phyloP scores from a whole-genome alignment of 2,888 invertebrate species.

The Vannuccia rotundouncinata region DNA sequence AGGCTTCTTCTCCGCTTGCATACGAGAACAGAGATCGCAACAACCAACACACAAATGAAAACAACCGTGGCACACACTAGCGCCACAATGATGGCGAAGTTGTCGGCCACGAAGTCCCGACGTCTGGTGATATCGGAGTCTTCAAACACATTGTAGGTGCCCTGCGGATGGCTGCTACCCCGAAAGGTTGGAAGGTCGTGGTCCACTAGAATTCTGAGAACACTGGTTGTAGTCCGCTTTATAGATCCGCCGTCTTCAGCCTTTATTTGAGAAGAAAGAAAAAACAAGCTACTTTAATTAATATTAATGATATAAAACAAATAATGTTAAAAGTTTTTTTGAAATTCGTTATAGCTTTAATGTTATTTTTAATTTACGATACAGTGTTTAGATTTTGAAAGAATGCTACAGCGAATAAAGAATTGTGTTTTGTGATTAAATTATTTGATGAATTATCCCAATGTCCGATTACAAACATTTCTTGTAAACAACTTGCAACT shows the following conservation, averaged over 20 bases:
- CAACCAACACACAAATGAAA: background rate
- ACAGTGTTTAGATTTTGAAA: too few species aligned
- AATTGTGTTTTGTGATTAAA: too few species aligned
- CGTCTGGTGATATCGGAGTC: background rate
- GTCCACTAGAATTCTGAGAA: background rate
- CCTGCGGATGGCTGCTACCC: background rate
- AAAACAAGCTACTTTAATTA: background rate
- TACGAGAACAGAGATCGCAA: background rate
- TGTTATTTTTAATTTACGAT: too few species aligned
- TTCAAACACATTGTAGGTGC: background rate
- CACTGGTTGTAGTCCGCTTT: background rate
- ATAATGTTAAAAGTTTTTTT: too few species aligned
- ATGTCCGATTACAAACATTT: too few species aligned
- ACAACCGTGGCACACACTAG: conserved; percentile 8
- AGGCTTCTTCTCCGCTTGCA: background rate
- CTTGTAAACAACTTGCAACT: too few species aligned
- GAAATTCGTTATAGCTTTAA: too few species aligned
- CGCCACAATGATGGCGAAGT: conserved; percentile 21
- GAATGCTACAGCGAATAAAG: too few species aligned
- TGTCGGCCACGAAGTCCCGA: conserved; percentile 3
- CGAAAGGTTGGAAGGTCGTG: background rate
- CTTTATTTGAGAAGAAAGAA: background rate
- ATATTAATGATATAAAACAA: too few species aligned
- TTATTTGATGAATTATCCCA: too few species aligned
- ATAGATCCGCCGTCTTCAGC: background rate